Evolutionary conservation across 2,888 invertebrate species (phyloP).

Genomic region (Dicyrtoma fusca): DNA sequence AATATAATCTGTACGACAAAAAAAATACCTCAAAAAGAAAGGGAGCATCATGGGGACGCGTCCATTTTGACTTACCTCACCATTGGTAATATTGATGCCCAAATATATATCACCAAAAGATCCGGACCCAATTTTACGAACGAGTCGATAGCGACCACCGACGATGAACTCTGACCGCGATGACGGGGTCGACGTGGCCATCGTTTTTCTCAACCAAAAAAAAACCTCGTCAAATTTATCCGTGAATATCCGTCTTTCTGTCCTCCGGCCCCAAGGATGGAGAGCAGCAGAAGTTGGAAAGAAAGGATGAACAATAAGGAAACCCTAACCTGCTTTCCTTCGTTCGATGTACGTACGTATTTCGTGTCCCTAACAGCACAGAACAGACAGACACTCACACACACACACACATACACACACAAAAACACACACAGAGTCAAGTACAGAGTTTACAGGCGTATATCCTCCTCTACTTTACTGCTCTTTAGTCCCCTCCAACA

Average conservation of each 20-base stretch:
- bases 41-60: slow-evolving; percentile 7
- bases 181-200: slow-evolving; percentile 52
- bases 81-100: slow-evolving; percentile 86
- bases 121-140: slow-evolving; percentile 97
- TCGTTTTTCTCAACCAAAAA: slow-evolving; percentile 26
- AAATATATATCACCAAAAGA: slow-evolving; percentile 99
- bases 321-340: slow-evolving; percentile 27
- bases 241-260: neutral
- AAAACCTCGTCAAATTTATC: slow-evolving; percentile 2
- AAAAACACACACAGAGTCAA: neutral
- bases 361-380: too few species aligned
- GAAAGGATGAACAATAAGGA: slow-evolving; percentile 20
- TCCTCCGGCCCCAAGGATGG: slow-evolving; percentile 18
- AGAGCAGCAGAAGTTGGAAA: slow-evolving; percentile 7
- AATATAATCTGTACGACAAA: neutral
- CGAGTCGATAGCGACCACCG: slow-evolving; percentile 90
- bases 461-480: too few species aligned
- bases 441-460: slow-evolving; percentile 10
- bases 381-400: neutral
- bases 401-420: slow-evolving; percentile 16
- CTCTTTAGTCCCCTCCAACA: neutral
- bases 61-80: slow-evolving; percentile 68
- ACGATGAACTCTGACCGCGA: slow-evolving; percentile 76
- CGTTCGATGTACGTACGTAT: slow-evolving; percentile 10
- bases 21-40: slow-evolving; percentile 8